A percentile compares a stretch with the other conserved stretches of the same genome.
Evolutionary conservation across 2,797 vertebrate genomes (phyloP).

Genomic region (Taeniopygia guttata): DNA sequence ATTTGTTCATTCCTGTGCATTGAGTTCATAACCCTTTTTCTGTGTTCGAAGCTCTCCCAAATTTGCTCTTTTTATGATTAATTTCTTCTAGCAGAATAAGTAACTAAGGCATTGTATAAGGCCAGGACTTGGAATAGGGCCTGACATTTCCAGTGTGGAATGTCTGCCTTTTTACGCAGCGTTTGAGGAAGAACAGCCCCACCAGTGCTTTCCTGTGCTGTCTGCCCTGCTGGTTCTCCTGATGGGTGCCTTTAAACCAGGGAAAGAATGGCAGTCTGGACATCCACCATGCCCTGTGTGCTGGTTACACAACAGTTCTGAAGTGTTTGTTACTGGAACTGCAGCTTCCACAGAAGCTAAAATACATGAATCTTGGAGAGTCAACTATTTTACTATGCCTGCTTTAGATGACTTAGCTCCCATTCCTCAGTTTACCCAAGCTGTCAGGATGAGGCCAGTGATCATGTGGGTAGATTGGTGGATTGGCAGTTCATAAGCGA

Average conservation of each 20-base stretch:
- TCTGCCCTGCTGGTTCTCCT: fast-evolving
- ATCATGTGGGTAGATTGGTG: too few relatives aligned
- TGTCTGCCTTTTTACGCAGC: neutral
- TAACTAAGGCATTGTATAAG: neutral
- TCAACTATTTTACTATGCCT: neutral
- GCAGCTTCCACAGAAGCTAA: neutral
- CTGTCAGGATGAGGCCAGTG: neutral
- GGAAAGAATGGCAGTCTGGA: neutral
- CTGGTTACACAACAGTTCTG: neutral
- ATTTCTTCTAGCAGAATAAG: neutral
- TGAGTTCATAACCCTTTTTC: neutral
- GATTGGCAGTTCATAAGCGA: neutral
- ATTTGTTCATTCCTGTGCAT: neutral
- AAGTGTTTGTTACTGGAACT: neutral
- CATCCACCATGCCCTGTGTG: neutral
- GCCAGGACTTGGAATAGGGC: neutral
- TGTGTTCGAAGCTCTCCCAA: neutral
- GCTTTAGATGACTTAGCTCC: neutral
- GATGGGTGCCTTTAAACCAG: neutral
- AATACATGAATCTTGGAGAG: neutral
- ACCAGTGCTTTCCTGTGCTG: fast-evolving
- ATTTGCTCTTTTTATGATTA: neutral
- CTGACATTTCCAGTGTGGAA: neutral
- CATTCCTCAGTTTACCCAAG: neutral
- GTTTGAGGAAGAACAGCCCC: neutral